Evolutionary conservation across 2,797 vertebrate genomes (phyloP).

Genomic region (Psittacula echo): DNA sequence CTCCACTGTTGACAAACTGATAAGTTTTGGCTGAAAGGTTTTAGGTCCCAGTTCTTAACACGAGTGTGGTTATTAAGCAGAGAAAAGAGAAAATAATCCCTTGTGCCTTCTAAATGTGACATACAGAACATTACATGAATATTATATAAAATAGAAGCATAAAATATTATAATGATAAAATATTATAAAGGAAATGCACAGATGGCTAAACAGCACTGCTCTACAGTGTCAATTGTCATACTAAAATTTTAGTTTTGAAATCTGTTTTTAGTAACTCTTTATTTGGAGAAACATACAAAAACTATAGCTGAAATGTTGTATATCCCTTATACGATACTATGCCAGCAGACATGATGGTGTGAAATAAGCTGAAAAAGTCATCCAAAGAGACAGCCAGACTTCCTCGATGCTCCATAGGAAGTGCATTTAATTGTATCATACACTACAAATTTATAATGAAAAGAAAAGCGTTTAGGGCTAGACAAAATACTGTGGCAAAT

Average conservation of each 20-base stretch:
- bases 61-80: not conserved
- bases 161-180: not conserved
- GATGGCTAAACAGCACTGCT: not conserved
- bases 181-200: not conserved
- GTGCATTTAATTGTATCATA: slow-evolving; percentile 51
- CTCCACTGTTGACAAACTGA: rapidly evolving
- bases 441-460: slow-evolving; percentile 40
- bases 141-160: not conserved
- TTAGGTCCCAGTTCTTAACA: not conserved
- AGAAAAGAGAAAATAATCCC: not conserved
- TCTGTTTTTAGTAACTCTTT: not conserved
- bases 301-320: not conserved
- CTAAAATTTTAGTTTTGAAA: not conserved
- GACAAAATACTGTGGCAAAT: slow-evolving; percentile 62
- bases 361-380: slow-evolving; percentile 30
- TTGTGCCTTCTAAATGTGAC: not conserved
- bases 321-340: not conserved
- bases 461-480: slow-evolving; percentile 45
- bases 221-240: not conserved
- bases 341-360: not conserved
- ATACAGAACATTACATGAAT: not conserved
- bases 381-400: slow-evolving; percentile 32
- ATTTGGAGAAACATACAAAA: not conserved
- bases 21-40: not conserved
- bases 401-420: slow-evolving; percentile 29